A percentile compares a stretch with the other conserved stretches of the same genome.
Evolutionary conservation across 2,797 vertebrate species (phyloP).

Genomic region (Sebastes trivittatus): DNA sequence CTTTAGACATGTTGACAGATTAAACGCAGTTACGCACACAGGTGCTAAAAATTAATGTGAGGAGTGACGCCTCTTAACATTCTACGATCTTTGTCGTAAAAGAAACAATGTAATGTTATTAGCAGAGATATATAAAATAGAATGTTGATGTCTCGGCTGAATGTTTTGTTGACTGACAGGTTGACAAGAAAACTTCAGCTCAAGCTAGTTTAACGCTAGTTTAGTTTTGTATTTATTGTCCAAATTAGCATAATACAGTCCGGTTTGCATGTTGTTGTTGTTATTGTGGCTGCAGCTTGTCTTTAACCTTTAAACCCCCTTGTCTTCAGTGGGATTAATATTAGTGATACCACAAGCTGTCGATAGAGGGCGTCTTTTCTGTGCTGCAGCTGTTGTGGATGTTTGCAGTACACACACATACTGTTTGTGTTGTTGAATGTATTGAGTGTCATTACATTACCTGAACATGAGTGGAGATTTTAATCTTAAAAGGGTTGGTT

Average conservation of each 20-base stretch:
- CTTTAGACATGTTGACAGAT: slow-evolving; percentile 12
- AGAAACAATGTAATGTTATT: not conserved
- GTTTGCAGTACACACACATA: not conserved
- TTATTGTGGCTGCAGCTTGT: not conserved
- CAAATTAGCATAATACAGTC: not conserved
- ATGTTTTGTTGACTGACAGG: slow-evolving; percentile 4
- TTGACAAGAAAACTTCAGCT: not conserved
- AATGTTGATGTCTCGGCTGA: not conserved
- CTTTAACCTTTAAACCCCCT: slow-evolving; percentile 40
- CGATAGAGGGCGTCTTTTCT: slow-evolving; percentile 68
- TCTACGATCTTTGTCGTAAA: not conserved
- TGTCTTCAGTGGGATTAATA: slow-evolving; percentile 36
- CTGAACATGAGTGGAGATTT: not conserved
- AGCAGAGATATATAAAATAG: not conserved
- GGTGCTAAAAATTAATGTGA: not conserved
- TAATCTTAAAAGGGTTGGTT: not conserved
- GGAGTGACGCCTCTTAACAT: not conserved
- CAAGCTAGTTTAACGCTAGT: not conserved
- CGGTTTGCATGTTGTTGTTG: not conserved
- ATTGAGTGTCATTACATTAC: not conserved
- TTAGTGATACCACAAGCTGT: not conserved
- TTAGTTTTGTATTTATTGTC: not conserved
- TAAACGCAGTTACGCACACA: not conserved
- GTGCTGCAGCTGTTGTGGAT: not conserved
- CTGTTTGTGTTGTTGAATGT: not conserved